These are phyloP conservation scores for Odontamblyopus lacepedii DNA, from an alignment of 2,797 vertebrate species.

Conservation along the genomic window DNA sequence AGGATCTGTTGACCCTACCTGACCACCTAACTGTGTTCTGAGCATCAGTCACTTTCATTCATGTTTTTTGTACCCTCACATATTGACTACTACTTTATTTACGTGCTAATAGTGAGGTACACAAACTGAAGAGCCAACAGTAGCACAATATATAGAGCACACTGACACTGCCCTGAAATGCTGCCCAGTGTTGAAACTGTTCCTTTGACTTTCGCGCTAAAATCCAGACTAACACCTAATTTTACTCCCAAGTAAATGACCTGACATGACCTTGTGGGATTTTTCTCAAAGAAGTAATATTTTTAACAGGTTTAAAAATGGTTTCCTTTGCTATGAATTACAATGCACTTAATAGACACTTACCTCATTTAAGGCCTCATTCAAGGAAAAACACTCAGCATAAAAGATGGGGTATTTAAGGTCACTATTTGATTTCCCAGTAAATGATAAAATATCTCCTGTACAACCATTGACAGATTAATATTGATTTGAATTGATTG, in stretches of 20 bases:
- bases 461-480: not conserved
- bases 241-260: constrained; percentile 5
- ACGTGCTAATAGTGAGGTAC: not conserved
- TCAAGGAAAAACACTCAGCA: not conserved
- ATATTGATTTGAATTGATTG: not conserved
- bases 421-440: not conserved
- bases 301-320: constrained; percentile 11
- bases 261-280: constrained; percentile 7
- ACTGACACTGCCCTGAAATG: not conserved
- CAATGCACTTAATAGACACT: constrained; percentile 8
- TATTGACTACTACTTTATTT: not conserved
- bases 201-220: not conserved
- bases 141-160: not conserved
- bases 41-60: not conserved
- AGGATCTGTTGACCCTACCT: too few species aligned
- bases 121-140: not conserved
- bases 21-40: too few species aligned
- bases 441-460: not conserved
- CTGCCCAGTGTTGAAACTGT: not conserved
- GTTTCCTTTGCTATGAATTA: constrained; percentile 4
- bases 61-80: not conserved
- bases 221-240: constrained; percentile 1
- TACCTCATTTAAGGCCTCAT: constrained; percentile 2
- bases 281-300: not conserved
- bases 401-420: constrained; percentile 10